phyloP scores from a whole-genome alignment of 2,113 vertebrate species.

The Phylloscopus trochilus region DNA sequence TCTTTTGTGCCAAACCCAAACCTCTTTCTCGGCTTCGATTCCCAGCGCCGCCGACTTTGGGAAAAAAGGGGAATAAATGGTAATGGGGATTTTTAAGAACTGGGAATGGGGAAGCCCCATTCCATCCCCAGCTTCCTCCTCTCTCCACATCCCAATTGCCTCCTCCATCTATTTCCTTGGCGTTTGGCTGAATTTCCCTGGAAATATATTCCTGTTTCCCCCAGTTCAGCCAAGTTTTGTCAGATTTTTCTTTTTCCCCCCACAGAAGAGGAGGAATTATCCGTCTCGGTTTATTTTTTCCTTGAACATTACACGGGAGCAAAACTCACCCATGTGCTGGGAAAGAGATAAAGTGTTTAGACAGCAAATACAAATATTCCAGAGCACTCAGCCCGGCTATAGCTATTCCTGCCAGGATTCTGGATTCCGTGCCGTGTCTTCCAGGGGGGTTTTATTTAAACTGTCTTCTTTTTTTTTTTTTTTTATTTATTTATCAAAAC shows the following conservation, averaged over 20 bases:
- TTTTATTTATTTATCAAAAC: neutral
- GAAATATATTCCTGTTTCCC: neutral
- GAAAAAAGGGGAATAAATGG: neutral
- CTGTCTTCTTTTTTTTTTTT: neutral
- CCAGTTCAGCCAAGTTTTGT: neutral
- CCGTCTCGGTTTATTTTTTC: neutral
- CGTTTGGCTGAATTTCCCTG: neutral
- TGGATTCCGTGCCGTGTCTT: neutral
- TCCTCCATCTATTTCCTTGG: neutral
- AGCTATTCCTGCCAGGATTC: conserved; percentile 12
- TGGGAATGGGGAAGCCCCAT: neutral
- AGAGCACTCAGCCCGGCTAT: neutral
- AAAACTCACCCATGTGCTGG: conserved; percentile 35
- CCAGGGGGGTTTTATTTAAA: conserved; percentile 3
- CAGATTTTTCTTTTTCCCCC: neutral
- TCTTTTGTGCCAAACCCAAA: neutral
- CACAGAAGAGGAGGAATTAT: conserved; percentile 2
- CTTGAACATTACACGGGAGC: neutral
- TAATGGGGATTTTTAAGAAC: neutral
- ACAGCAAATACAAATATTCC: conserved; percentile 58
- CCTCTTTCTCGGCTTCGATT: neutral
- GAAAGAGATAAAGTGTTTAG: conserved; percentile 47
- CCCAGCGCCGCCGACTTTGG: accelerated
- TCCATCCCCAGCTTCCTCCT: neutral
- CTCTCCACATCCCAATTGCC: accelerated